phyloP scores from a whole-genome alignment of 37 sponge, comb jelly and placozoan genomes.

The Diacarnus erythraeanus region DNA sequence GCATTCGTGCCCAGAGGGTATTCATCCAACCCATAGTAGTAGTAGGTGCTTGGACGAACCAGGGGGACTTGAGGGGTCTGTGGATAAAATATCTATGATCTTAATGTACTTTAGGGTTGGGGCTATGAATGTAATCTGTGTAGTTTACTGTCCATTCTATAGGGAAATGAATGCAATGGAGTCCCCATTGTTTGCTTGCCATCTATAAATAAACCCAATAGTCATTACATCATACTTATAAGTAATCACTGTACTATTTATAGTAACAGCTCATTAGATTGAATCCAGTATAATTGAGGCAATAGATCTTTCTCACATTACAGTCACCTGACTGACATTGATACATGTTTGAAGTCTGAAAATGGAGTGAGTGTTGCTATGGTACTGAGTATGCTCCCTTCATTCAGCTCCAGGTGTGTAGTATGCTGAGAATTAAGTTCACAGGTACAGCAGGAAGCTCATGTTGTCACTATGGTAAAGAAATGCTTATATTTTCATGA shows the following conservation, averaged over 20 bases:
- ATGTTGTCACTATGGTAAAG: neutral
- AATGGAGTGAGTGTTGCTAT: conserved; percentile 92
- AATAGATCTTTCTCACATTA: too few species aligned
- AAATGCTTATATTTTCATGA: conserved; percentile 49
- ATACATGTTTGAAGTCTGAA: conserved; percentile 98
- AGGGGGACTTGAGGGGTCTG: conserved; percentile 94
- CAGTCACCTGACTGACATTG: conserved; percentile 95
- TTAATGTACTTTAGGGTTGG: neutral
- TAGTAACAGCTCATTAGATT: neutral
- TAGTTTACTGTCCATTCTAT: conserved; percentile 83
- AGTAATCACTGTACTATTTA: neutral
- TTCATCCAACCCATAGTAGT: conserved; percentile 77
- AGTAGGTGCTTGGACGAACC: conserved; percentile 72
- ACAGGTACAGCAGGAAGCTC: too few species aligned
- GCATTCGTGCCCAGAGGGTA: conserved; percentile 96
- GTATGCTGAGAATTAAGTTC: conserved; percentile 84
- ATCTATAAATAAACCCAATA: conserved; percentile 61
- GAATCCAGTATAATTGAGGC: neutral
- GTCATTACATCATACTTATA: neutral
- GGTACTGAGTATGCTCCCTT: conserved; percentile 84
- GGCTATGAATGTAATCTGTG: conserved; percentile 86
- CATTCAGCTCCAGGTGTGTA: conserved; percentile 87
- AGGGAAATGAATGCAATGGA: conserved; percentile 81
- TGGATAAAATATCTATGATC: neutral
- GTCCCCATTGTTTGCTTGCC: conserved; percentile 99